Evolutionary conservation across 2,888 invertebrate species (phyloP).

Genomic region (Melangyna quadrimaculata): DNA sequence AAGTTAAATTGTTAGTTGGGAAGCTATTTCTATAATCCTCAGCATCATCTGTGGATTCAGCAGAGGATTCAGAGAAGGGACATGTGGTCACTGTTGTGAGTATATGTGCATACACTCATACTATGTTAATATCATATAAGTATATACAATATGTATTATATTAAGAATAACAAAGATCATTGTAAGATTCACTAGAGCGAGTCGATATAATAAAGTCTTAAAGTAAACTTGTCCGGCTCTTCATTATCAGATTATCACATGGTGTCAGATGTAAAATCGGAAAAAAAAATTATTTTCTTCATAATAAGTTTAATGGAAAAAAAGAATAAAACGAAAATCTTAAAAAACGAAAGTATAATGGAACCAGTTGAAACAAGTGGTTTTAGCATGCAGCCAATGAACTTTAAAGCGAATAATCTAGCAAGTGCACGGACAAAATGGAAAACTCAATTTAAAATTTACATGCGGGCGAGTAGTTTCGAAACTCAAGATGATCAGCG

Average conservation of each 20-base stretch:
- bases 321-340: neutral
- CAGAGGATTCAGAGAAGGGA: too few species aligned
- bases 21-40: too few species aligned
- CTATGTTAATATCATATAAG: too few species aligned
- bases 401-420: slow-evolving; percentile 9
- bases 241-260: slow-evolving; percentile 13
- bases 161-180: neutral
- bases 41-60: too few species aligned
- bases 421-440: slow-evolving; percentile 33
- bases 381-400: slow-evolving; percentile 33
- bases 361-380: slow-evolving; percentile 19
- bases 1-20: too few species aligned
- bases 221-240: neutral
- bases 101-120: neutral
- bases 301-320: too few species aligned
- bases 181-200: neutral
- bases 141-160: neutral
- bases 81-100: neutral
- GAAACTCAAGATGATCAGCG: slow-evolving; percentile 17
- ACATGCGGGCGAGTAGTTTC: slow-evolving; percentile 16
- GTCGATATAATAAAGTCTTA: neutral
- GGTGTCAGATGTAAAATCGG: slow-evolving; percentile 31
- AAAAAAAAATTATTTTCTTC: too few species aligned
- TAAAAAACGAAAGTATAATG: neutral
- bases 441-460: slow-evolving; percentile 39